A percentile compares a stretch with the other conserved stretches of the same genome.
Conservation (phyloP, 2,113 vertebrate species). For the Dromas ardeola region DNA sequence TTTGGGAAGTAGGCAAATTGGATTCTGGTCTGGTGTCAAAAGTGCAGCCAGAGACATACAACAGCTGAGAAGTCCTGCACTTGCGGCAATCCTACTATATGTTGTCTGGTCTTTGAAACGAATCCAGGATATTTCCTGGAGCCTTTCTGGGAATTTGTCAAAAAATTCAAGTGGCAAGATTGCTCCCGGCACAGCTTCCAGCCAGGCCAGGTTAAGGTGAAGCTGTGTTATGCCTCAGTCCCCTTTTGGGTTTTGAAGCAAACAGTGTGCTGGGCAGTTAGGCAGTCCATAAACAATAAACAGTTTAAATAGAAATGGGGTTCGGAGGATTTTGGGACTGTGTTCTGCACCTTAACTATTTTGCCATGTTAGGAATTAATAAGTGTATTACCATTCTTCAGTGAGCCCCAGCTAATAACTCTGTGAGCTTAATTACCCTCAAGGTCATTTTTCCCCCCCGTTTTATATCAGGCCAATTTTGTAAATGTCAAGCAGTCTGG, state of each 20-base stretch:
- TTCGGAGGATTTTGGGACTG: not conserved
- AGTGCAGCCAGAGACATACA: not conserved
- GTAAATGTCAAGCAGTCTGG: constrained; percentile 35
- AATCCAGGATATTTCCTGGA: not conserved
- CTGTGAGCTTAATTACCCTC: constrained; percentile 40
- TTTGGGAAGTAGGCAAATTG: not conserved
- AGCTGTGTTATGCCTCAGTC: not conserved
- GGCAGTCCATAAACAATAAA: not conserved
- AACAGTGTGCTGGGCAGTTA: not conserved
- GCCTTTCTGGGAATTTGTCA: not conserved
- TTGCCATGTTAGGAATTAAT: constrained; percentile 19
- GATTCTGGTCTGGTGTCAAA: not conserved
- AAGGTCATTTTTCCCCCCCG: constrained; percentile 4
- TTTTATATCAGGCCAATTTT: constrained; percentile 30
- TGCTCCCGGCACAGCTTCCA: not conserved
- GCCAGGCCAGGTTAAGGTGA: not conserved
- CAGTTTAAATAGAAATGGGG: not conserved
- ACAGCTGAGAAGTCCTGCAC: not conserved
- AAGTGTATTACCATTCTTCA: constrained; percentile 11
- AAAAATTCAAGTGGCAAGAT: not conserved
- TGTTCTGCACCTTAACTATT: not conserved
- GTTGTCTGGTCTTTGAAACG: not conserved
- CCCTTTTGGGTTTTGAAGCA: not conserved
- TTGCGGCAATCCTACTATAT: not conserved
- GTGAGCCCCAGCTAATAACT: not conserved